Percentiles rank a stretch among this genome's conserved stretches.
Evolutionary conservation across 2,113 vertebrate species (phyloP).

Genomic region (Nesoenas mayeri): DNA sequence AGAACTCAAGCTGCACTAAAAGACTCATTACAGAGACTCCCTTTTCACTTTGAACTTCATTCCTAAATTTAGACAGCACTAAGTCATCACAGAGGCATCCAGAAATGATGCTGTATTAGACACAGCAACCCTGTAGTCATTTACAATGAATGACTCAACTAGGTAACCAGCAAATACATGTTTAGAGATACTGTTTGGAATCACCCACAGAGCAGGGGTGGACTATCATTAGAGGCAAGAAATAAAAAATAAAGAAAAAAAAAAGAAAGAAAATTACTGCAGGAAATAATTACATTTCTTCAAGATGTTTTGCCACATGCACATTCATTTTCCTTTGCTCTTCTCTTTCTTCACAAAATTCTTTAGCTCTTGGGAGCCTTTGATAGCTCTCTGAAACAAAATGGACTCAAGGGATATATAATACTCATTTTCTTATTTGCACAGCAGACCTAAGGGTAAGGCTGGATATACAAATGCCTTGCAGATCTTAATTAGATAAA

Average conservation of each 20-base stretch:
- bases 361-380: background rate
- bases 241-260: background rate
- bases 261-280: background rate
- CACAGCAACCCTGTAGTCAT: background rate
- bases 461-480: background rate
- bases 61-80: conserved; percentile 18
- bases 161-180: background rate
- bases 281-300: background rate
- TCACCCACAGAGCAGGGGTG: background rate
- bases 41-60: background rate
- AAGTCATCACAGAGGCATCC: background rate
- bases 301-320: too few species aligned
- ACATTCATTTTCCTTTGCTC: background rate
- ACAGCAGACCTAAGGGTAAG: background rate
- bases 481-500: background rate
- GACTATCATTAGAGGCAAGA: background rate
- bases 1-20: background rate
- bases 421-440: background rate
- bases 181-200: background rate
- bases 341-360: background rate
- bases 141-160: background rate
- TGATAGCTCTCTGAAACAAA: background rate
- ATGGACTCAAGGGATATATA: background rate
- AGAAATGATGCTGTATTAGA: background rate
- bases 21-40: background rate